Conservation (phyloP, 2,888 invertebrate species). For the Monopis laevigella region DNA sequence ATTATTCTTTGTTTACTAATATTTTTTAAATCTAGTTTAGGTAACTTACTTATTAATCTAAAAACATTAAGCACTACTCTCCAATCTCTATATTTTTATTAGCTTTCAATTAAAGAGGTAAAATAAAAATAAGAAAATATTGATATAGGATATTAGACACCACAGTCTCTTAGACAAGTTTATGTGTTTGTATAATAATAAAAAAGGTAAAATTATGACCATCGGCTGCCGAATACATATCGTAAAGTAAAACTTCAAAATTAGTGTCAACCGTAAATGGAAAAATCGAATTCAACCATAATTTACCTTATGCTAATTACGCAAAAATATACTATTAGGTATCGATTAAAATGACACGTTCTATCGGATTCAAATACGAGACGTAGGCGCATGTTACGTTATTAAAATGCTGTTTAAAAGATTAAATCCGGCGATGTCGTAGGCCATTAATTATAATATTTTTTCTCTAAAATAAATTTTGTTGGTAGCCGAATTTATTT, state of each 20-base stretch:
- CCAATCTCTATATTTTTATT: too few relatives aligned
- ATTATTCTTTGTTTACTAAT: too few relatives aligned
- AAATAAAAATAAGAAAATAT: neutral
- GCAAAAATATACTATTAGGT: conserved; percentile 19
- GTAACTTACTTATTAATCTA: too few relatives aligned
- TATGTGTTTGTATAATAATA: conserved; percentile 42
- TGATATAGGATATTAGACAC: conserved; percentile 24
- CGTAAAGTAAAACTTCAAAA: conserved; percentile 47
- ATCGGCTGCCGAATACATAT: conserved; percentile 33
- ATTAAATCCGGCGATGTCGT: conserved; percentile 50
- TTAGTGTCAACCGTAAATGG: conserved; percentile 46
- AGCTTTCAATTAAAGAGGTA: neutral
- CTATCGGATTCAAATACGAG: neutral
- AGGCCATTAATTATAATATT: conserved; percentile 53
- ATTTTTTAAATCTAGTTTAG: too few relatives aligned
- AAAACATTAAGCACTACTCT: too few relatives aligned
- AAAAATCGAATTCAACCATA: conserved; percentile 32
- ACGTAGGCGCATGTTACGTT: conserved; percentile 31
- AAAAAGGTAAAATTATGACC: conserved; percentile 43
- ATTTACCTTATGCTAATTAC: conserved; percentile 49
- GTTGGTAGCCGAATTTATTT: conserved; percentile 36
- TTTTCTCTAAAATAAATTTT: conserved; percentile 35
- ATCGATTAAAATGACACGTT: conserved; percentile 4
- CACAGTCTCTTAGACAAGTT: conserved; percentile 37
- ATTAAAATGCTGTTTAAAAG: conserved; percentile 43